phyloP scores from a whole-genome alignment of 2,888 invertebrate species.

The Macrosiphum euphorbiae region DNA sequence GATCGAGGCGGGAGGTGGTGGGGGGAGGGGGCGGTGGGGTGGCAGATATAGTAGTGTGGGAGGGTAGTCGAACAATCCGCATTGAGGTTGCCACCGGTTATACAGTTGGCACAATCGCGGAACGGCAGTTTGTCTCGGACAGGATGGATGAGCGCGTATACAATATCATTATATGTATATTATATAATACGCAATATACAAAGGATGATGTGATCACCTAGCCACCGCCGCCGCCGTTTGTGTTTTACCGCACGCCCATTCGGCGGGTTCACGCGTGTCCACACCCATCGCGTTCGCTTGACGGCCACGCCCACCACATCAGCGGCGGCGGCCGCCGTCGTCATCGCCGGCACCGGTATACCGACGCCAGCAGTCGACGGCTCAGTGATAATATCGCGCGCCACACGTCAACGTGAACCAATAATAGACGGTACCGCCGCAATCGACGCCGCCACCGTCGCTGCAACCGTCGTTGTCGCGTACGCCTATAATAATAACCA shows the following conservation, averaged over 20 bases:
- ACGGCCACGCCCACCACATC: background rate
- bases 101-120: constrained; percentile 57
- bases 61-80: constrained; percentile 50
- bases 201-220: constrained; percentile 33
- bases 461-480: background rate
- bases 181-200: background rate
- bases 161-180: constrained; percentile 14
- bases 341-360: background rate
- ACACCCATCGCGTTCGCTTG: background rate
- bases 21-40: background rate
- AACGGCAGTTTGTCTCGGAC: constrained; percentile 35
- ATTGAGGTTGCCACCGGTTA: constrained; percentile 59
- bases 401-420: constrained; percentile 7
- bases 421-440: background rate
- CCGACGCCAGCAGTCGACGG: constrained; percentile 6
- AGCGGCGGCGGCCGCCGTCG: background rate
- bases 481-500: background rate
- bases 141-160: constrained; percentile 29
- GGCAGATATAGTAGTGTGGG: background rate
- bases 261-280: background rate
- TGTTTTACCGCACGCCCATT: constrained; percentile 58
- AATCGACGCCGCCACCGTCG: background rate
- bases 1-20: background rate
- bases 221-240: constrained; percentile 15
- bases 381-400: constrained; percentile 37